phyloP scores from a whole-genome alignment of 2,113 vertebrate species.

The Hyperoodon ampullatus region DNA sequence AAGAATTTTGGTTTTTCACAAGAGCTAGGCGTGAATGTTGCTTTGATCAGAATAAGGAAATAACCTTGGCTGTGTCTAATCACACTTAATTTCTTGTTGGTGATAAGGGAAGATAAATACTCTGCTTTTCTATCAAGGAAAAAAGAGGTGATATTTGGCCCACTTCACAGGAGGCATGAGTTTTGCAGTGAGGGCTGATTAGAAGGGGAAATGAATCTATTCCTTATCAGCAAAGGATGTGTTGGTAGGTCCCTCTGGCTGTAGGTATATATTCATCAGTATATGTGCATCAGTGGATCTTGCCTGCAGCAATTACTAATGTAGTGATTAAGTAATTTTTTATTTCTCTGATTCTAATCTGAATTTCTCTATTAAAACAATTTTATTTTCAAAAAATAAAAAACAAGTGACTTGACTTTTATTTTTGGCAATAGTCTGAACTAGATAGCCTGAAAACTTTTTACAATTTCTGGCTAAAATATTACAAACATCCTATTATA shows the following conservation, averaged over 20 bases:
- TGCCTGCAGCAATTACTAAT: neutral
- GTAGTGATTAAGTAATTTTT: conserved; percentile 22
- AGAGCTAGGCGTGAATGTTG: neutral
- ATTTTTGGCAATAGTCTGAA: conserved; percentile 42
- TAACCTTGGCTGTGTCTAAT: neutral
- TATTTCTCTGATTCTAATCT: conserved; percentile 16
- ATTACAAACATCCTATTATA: conserved; percentile 27
- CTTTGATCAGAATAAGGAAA: neutral
- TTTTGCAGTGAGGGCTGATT: neutral
- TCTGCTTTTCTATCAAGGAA: neutral
- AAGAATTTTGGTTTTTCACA: neutral
- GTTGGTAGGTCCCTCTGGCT: neutral
- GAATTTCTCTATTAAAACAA: conserved; percentile 41
- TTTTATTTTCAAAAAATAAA: conserved; percentile 12
- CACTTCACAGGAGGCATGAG: neutral
- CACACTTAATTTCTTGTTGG: neutral
- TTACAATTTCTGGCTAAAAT: conserved; percentile 32
- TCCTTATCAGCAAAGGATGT: neutral
- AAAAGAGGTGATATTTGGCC: neutral
- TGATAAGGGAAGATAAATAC: neutral
- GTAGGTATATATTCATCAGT: neutral
- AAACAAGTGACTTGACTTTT: conserved; percentile 45
- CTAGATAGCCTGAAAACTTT: neutral
- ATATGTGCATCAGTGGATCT: neutral
- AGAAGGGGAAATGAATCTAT: neutral